A percentile compares a stretch with the other conserved stretches of the same genome.
Conservation (phyloP, 2,797 vertebrate genomes). For the Neostethus bicornis region DNA sequence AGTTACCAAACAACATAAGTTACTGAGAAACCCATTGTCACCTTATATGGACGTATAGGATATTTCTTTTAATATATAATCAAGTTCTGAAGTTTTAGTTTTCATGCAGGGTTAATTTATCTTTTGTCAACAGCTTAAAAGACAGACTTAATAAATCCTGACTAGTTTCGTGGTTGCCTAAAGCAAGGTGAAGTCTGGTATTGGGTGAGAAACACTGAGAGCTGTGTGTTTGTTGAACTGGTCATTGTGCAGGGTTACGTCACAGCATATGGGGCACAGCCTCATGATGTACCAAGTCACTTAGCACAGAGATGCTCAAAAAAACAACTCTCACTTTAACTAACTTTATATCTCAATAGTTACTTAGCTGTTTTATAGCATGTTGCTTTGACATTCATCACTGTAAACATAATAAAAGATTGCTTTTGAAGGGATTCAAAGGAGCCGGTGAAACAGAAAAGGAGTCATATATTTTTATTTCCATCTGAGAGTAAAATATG, state of each 20-base stretch:
- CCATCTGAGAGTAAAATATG: conserved; percentile 53
- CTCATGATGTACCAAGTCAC: conserved; percentile 55
- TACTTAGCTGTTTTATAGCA: conserved; percentile 10
- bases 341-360: conserved; percentile 16
- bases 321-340: conserved; percentile 30
- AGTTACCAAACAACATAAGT: not conserved
- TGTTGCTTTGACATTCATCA: conserved; percentile 13
- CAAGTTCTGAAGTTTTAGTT: conserved; percentile 24
- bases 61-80: conserved; percentile 32
- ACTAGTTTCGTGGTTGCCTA: conserved; percentile 6
- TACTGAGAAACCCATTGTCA: too few relatives aligned
- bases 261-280: conserved; percentile 55
- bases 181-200: conserved; percentile 41
- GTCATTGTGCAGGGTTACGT: conserved; percentile 65
- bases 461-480: conserved; percentile 27
- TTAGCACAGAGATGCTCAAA: conserved; percentile 47
- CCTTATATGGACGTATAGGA: not conserved
- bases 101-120: conserved; percentile 13
- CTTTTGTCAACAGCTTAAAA: conserved; percentile 32
- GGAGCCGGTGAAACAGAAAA: conserved; percentile 44
- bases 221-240: conserved; percentile 64
- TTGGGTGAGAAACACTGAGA: conserved; percentile 54
- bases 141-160: conserved; percentile 18
- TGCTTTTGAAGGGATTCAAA: conserved; percentile 51
- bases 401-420: conserved; percentile 26